phyloP scores from a whole-genome alignment of 2,113 vertebrate genomes.

The Alosa alosa region DNA sequence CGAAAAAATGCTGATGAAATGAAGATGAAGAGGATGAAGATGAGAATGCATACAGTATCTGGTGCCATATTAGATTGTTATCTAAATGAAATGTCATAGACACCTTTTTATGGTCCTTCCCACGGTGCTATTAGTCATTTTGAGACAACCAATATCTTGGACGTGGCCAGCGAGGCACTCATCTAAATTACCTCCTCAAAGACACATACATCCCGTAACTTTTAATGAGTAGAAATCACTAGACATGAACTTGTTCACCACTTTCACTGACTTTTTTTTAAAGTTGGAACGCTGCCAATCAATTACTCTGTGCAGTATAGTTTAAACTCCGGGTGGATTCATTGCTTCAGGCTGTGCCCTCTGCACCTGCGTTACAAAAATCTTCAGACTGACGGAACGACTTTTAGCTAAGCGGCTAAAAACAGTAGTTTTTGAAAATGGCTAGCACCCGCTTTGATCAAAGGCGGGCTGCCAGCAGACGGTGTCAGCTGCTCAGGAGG shows the following conservation, averaged over 20 bases:
- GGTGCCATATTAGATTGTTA: neutral
- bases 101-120: neutral
- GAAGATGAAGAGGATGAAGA: neutral
- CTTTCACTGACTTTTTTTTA: neutral
- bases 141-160: neutral
- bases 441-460: slow-evolving; percentile 67
- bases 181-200: neutral
- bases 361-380: neutral
- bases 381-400: neutral
- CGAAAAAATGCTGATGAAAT: neutral
- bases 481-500: slow-evolving; percentile 53
- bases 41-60: neutral
- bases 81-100: neutral
- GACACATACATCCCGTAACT: neutral
- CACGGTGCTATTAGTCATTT: neutral
- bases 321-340: neutral
- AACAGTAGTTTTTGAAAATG: slow-evolving; percentile 2
- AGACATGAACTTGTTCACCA: neutral
- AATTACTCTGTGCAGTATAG: neutral
- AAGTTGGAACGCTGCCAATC: neutral
- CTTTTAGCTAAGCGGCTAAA: neutral
- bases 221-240: neutral
- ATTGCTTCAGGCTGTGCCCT: slow-evolving; percentile 18
- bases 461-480: slow-evolving; percentile 60
- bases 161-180: neutral